Conservation (phyloP, 53 echinoderm and acorn worm species). For the Henricia sp. region DNA sequence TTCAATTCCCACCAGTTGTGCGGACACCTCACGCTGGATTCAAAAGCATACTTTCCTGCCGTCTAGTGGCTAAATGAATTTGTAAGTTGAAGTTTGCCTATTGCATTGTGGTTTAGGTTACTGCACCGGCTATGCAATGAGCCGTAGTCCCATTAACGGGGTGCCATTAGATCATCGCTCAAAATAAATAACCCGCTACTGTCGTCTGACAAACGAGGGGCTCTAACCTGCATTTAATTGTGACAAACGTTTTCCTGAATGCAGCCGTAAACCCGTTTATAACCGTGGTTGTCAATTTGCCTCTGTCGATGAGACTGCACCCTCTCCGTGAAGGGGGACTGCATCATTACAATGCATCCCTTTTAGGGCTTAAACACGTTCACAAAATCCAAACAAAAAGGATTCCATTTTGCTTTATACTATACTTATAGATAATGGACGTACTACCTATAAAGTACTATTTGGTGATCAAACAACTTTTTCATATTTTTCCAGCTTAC, state of each 20-base stretch:
- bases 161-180: background rate
- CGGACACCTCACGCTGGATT: too few relatives aligned
- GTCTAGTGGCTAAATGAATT: slow-evolving; percentile 14
- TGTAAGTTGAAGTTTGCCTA: background rate
- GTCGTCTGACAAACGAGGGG: slow-evolving; percentile 19
- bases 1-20: too few relatives aligned
- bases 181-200: background rate
- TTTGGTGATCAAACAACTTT: too few relatives aligned
- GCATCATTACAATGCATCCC: too few relatives aligned
- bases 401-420: too few relatives aligned
- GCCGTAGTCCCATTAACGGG: background rate
- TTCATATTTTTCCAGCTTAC: too few relatives aligned
- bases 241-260: slow-evolving; percentile 37
- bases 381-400: too few relatives aligned
- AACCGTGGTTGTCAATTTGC: slow-evolving; percentile 13
- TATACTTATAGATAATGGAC: too few relatives aligned
- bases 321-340: too few relatives aligned
- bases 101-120: slow-evolving; percentile 1
- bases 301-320: background rate
- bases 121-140: background rate
- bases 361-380: too few relatives aligned
- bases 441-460: too few relatives aligned
- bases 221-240: slow-evolving; percentile 17
- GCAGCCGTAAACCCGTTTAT: background rate
- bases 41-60: too few relatives aligned